phyloP scores from a whole-genome alignment of 2,888 invertebrate species.

The Plagiodera versicolora region DNA sequence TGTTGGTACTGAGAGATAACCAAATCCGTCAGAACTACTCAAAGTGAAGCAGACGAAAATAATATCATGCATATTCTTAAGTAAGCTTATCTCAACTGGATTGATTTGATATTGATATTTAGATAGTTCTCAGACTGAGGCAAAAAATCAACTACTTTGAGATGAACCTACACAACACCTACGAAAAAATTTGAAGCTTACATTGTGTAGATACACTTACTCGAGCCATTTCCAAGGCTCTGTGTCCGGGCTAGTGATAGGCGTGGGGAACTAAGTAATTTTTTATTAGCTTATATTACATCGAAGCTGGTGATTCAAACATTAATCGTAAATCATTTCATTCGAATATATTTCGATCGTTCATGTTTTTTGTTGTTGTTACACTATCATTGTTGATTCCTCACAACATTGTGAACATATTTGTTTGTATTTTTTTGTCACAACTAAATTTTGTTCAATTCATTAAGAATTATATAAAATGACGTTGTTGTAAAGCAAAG shows the following conservation, averaged over 20 bases:
- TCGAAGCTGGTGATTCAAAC: neutral
- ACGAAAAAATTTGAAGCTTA: neutral
- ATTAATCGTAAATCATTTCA: neutral
- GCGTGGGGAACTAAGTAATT: conserved; percentile 79
- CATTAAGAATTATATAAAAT: conserved; percentile 16
- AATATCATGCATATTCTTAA: too few species aligned
- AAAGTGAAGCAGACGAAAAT: too few species aligned
- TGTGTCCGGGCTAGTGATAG: conserved; percentile 84
- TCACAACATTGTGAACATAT: too few species aligned
- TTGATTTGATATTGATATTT: too few species aligned
- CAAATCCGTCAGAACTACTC: too few species aligned
- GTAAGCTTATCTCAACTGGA: too few species aligned
- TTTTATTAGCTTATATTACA: conserved; percentile 32
- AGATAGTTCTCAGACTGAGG: too few species aligned
- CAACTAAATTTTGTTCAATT: conserved; percentile 2
- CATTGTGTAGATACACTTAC: conserved; percentile 60
- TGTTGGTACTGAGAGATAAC: too few species aligned
- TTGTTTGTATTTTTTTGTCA: neutral
- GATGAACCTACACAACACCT: neutral
- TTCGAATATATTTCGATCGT: neutral
- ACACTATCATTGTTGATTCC: too few species aligned
- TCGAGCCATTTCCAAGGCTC: conserved; percentile 91
- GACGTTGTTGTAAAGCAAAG: conserved; percentile 23
- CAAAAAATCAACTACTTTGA: neutral
- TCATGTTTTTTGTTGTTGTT: too few species aligned